phyloP scores from a whole-genome alignment of 2,888 invertebrate species.

The Cheilosia urbana region DNA sequence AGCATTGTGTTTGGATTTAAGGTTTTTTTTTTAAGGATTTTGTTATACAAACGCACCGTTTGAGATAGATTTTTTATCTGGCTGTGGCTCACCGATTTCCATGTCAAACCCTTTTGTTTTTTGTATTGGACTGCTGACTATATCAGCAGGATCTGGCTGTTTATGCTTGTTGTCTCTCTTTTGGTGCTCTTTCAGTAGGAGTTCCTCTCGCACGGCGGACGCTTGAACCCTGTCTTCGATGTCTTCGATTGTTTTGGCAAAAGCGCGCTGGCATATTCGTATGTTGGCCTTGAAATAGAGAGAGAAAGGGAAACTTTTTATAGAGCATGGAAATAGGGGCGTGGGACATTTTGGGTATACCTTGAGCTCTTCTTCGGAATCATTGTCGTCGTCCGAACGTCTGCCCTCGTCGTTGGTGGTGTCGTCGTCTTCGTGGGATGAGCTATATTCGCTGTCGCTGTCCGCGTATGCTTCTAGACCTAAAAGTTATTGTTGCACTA shows the following conservation, averaged over 20 bases:
- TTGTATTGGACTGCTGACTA: conserved; percentile 42
- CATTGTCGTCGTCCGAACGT: conserved; percentile 84
- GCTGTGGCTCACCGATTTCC: conserved; percentile 80
- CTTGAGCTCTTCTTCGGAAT: conserved; percentile 90
- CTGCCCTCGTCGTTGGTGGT: conserved; percentile 80
- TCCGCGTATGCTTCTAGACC: conserved; percentile 94
- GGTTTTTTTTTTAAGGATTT: conserved; percentile 43
- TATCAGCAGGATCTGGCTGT: conserved; percentile 4
- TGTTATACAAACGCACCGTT: conserved; percentile 81
- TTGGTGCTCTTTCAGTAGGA: conserved; percentile 63
- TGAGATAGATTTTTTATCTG: conserved; percentile 80
- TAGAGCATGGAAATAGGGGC: not conserved
- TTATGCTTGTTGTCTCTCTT: conserved; percentile 58
- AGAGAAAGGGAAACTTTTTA: not conserved
- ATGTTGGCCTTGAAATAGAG: conserved; percentile 85
- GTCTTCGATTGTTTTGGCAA: conserved; percentile 90
- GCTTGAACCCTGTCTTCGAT: conserved; percentile 89
- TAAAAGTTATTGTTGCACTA: conserved; percentile 84
- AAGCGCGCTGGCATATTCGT: conserved; percentile 87
- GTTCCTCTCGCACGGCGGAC: conserved; percentile 85
- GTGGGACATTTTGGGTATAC: conserved; percentile 81
- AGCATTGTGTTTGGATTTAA: conserved; percentile 21
- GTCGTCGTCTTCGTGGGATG: conserved; percentile 81
- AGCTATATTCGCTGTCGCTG: conserved; percentile 87
- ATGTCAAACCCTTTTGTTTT: conserved; percentile 78